These are phyloP conservation scores for Erebia epiphron DNA, from an alignment of 2,888 invertebrate species.

Conservation along the genomic window DNA sequence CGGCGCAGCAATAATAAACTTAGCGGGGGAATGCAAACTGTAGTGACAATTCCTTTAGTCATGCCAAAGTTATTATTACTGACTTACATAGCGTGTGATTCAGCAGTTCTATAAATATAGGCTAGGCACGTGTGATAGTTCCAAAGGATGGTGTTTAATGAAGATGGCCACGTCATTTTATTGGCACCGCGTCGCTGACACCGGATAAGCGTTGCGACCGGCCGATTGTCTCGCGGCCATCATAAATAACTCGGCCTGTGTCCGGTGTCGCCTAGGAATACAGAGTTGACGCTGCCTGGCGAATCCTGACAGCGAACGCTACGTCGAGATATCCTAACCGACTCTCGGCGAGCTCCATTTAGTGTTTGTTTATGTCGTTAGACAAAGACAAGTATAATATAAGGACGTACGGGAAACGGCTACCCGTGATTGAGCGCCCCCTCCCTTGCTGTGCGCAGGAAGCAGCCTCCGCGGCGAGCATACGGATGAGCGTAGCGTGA, in stretches of 20 bases:
- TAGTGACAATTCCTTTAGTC: slow-evolving; percentile 38
- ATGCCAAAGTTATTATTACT: slow-evolving; percentile 40
- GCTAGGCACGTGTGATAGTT: slow-evolving; percentile 72
- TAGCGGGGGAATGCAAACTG: slow-evolving; percentile 19
- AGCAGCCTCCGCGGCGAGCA: slow-evolving; percentile 71
- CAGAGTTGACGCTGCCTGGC: slow-evolving; percentile 68
- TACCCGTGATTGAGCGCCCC: slow-evolving; percentile 50
- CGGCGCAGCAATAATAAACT: slow-evolving; percentile 31
- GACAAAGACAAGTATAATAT: slow-evolving; percentile 42
- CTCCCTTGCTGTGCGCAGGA: slow-evolving; percentile 64
- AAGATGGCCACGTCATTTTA: slow-evolving; percentile 79
- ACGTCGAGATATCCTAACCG: slow-evolving; percentile 26
- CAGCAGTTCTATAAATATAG: slow-evolving; percentile 65
- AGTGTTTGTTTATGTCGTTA: slow-evolving; percentile 35
- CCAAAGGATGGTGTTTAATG: slow-evolving; percentile 74
- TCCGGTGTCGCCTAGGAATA: slow-evolving; percentile 76
- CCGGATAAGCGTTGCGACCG: slow-evolving; percentile 77
- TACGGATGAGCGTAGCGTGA: slow-evolving; percentile 75
- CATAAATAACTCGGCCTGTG: slow-evolving; percentile 79
- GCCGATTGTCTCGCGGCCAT: slow-evolving; percentile 78
- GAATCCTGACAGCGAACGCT: slow-evolving; percentile 54
- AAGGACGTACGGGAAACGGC: slow-evolving; percentile 48
- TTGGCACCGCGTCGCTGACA: slow-evolving; percentile 69
- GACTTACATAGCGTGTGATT: slow-evolving; percentile 58
- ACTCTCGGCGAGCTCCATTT: slow-evolving; percentile 21